Base-by-base conservation (phyloP, 2,113 vertebrate species). In the Urocolius indicus region DNA sequence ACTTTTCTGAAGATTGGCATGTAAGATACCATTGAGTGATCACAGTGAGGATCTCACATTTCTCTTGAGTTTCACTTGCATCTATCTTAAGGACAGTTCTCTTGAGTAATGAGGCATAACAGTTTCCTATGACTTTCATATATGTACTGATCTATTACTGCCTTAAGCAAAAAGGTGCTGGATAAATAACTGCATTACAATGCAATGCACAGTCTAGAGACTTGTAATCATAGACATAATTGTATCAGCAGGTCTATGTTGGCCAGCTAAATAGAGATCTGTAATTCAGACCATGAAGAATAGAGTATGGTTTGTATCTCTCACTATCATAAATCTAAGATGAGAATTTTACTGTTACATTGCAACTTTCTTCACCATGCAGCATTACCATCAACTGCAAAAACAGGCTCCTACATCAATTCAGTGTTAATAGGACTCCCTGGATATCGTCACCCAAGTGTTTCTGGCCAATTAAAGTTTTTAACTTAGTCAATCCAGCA, bases 221-320 rank as follows among this genome's bases (percentile, higher is more conserved):
- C 0, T 75, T 93, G 95, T 97, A 96, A 97, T 94, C 86, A 46
- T 51, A 92, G 88, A 74, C 76, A 86, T 94, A 95, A 97, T 95
- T 86, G 93, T 93, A 94, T 94, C 87, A 91, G 95, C 96, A 96
- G 95, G 96, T 93, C 94, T 95, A 26, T 66, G 59, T 74, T 91
- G 92, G 93, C 95, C 63, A 0, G 58, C 93, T 98, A 98, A 98
- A 97, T 93, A 90, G 95, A 96, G 95, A 98, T 98, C 96, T 97
- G 94, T 96, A 96, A 98, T 98, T 97, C 98, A 96, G 95, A 91
- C 92, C 97, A 95, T 97, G 97, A 94, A 97, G 95, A 66, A 87
- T 49, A 61, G 90, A 97, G 75, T 77, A 80, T 72, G 83, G 63
- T 84, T 96, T 97, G 93, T 83, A 84, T 58, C 81, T 92, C 89